A percentile compares a stretch with the other conserved stretches of the same genome.
phyloP scores from a whole-genome alignment of 2,797 vertebrate species.

The Microtus californicus region DNA sequence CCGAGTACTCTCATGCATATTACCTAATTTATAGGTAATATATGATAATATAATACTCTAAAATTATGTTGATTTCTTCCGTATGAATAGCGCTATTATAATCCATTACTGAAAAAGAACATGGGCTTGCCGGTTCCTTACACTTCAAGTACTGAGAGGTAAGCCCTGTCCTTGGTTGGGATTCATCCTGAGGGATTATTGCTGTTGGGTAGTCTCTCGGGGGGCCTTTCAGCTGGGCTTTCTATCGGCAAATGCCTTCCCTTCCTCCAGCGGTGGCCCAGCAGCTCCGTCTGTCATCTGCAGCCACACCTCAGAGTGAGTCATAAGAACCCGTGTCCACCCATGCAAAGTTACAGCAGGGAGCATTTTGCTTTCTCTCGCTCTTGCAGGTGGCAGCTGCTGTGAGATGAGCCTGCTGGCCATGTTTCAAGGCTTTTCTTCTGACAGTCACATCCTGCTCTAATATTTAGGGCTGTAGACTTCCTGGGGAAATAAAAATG shows the following conservation, averaged over 20 bases:
- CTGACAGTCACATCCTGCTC: neutral
- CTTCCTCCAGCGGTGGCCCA: neutral
- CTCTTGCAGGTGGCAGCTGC: neutral
- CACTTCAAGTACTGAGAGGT: fast-evolving
- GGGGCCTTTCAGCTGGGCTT: neutral
- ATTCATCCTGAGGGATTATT: neutral
- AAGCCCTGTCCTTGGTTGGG: neutral
- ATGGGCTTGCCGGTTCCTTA: neutral
- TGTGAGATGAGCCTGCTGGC: neutral
- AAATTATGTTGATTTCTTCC: constrained; percentile 58
- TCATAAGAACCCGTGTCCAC: fast-evolving
- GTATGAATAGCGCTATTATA: constrained; percentile 43
- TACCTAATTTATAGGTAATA: constrained; percentile 74
- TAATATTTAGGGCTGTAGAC: neutral
- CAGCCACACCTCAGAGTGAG: neutral
- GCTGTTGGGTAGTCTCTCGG: neutral
- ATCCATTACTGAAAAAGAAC: constrained; percentile 22
- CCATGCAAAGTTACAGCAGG: fast-evolving
- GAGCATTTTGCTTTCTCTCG: neutral
- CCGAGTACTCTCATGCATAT: constrained; percentile 59
- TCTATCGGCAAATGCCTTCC: neutral
- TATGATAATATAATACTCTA: constrained; percentile 37
- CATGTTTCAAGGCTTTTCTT: neutral
- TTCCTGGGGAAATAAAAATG: neutral
- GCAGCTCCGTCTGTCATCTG: neutral